Conservation (phyloP, 2,888 invertebrate genomes). For the Eutolmus rufibarbis region DNA sequence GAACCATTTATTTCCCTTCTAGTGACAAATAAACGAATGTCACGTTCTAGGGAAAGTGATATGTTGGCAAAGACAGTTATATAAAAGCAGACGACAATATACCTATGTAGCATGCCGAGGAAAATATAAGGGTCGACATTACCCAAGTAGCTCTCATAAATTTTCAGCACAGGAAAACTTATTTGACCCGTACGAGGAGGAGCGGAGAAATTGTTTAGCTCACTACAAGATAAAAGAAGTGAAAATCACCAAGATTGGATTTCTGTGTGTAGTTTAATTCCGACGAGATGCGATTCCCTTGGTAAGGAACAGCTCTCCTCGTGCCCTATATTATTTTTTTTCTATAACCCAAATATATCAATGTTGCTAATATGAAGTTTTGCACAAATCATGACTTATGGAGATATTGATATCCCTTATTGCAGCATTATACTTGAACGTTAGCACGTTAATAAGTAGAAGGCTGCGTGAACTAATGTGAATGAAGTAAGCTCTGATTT, state of each 20-base stretch:
- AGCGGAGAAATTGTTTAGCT: background rate
- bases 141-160: background rate
- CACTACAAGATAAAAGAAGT: background rate
- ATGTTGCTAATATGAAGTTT: background rate
- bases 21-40: background rate
- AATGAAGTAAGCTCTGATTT: background rate
- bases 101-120: background rate
- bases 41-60: background rate
- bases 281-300: background rate
- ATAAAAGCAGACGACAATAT: background rate
- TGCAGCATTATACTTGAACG: background rate
- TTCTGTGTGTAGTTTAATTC: background rate
- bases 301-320: background rate
- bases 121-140: background rate
- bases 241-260: background rate
- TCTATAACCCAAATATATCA: too few species aligned
- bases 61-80: background rate
- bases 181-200: background rate
- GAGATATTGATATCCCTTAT: background rate
- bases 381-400: conserved; percentile 2
- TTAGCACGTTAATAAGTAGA: background rate
- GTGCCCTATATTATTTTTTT: background rate
- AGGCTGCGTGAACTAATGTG: background rate
- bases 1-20: background rate
- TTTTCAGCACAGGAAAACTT: background rate